Conservation (phyloP, 2,888 invertebrate genomes). For the Mystacides longicornis region DNA sequence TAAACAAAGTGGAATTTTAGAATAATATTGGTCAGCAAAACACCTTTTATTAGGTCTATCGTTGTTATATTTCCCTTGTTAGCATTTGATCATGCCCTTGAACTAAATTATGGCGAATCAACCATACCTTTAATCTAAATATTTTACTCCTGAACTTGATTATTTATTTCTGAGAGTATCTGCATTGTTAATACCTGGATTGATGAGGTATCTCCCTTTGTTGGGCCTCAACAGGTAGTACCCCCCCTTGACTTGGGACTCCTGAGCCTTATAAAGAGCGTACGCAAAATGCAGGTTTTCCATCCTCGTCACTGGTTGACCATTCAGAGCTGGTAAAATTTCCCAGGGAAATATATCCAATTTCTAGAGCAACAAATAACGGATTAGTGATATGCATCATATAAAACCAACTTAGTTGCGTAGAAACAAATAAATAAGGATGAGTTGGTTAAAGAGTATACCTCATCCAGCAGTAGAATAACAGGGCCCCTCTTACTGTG, state of each 20-base stretch:
- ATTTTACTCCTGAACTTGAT: too few relatives aligned
- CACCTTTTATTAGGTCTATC: too few relatives aligned
- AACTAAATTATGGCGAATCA: too few relatives aligned
- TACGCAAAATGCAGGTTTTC: slow-evolving; percentile 65
- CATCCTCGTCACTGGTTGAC: slow-evolving; percentile 65
- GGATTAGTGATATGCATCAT: neutral
- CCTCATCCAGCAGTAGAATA: slow-evolving; percentile 64
- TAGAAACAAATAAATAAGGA: neutral
- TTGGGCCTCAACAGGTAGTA: slow-evolving; percentile 44
- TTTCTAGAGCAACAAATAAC: slow-evolving; percentile 40
- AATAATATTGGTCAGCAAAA: too few relatives aligned
- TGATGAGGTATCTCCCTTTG: slow-evolving; percentile 55
- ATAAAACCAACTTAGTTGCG: too few relatives aligned
- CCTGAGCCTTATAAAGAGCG: slow-evolving; percentile 54
- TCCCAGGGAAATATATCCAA: slow-evolving; percentile 78
- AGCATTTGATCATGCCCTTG: too few relatives aligned
- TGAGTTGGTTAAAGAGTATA: slow-evolving; percentile 29
- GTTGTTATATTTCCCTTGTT: too few relatives aligned
- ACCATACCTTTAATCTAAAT: too few relatives aligned
- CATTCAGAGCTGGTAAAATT: slow-evolving; percentile 54
- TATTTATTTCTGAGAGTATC: too few relatives aligned
- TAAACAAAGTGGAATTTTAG: too few relatives aligned
- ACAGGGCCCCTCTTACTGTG: slow-evolving; percentile 51
- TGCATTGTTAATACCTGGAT: slow-evolving; percentile 53
- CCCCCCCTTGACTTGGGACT: slow-evolving; percentile 49